Conservation (phyloP, 2,888 invertebrate genomes). For the Amitus sp. region DNA sequence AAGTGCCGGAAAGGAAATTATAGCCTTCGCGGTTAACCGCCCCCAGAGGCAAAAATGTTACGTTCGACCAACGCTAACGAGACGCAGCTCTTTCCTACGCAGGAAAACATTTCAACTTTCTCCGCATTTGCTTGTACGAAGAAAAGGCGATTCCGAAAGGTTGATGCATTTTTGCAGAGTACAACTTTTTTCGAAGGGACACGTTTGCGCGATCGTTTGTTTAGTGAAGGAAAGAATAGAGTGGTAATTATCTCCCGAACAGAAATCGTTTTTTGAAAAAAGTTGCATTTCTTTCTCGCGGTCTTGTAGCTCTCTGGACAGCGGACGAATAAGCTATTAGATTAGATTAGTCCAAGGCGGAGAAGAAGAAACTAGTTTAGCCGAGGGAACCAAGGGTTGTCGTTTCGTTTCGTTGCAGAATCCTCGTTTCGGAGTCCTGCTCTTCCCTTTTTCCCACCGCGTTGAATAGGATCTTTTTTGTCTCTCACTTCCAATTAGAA, state of each 20-base stretch:
- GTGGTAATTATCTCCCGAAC: neutral
- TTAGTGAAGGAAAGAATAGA: neutral
- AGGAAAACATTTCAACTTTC: neutral
- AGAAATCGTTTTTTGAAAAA: neutral
- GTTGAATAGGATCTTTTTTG: neutral
- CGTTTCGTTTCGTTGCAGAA: conserved; percentile 2
- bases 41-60: neutral
- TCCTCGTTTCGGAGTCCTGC: neutral
- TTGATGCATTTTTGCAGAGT: neutral
- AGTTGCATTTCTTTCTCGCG: neutral
- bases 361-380: conserved; percentile 2
- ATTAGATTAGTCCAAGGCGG: conserved; percentile 4
- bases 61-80: neutral
- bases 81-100: neutral
- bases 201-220: neutral
- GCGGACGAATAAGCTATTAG: conserved; percentile 3
- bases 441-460: neutral
- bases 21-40: neutral
- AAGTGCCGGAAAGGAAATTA: too few relatives aligned
- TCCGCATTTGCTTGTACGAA: neutral
- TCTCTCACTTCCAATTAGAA: neutral
- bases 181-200: neutral
- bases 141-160: neutral
- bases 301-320: neutral
- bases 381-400: neutral